Conservation (phyloP, 1,140 invertebrate species). For the Macrotrachela quadricornifera region DNA sequence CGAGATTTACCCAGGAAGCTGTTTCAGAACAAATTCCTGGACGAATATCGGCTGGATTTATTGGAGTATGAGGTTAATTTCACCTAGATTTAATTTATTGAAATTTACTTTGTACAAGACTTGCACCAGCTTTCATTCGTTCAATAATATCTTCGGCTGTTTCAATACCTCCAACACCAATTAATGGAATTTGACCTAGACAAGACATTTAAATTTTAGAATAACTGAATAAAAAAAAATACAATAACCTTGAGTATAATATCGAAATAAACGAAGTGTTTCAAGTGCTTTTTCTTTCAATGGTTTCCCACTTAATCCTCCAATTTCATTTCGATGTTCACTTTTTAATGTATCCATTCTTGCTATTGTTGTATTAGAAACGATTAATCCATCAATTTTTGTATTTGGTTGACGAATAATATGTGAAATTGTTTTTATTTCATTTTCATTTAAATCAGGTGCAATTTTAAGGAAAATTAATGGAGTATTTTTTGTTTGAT, state of each 20-base stretch:
- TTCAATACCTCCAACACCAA: constrained; percentile 33
- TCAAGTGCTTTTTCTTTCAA: constrained; percentile 54
- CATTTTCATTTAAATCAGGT: constrained; percentile 58
- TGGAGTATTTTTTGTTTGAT: constrained; percentile 18
- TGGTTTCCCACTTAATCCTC: constrained; percentile 73
- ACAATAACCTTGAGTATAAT: no score
- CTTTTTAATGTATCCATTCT: constrained; percentile 36
- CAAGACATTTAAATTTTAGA: no score
- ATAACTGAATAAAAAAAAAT: constrained; percentile 39
- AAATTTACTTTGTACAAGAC: constrained; percentile 42
- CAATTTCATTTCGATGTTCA: constrained; percentile 38
- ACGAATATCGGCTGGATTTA: no score
- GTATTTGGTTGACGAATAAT: constrained; percentile 18
- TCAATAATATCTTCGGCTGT: constrained; percentile 63
- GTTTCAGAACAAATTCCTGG: no score
- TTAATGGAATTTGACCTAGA: constrained; percentile 44
- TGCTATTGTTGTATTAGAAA: constrained; percentile 72
- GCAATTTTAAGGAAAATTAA: constrained; percentile 73
- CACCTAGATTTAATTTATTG: no score
- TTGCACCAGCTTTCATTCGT: constrained; percentile 74
- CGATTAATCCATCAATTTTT: constrained; percentile 69
- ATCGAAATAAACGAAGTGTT: constrained; percentile 39
- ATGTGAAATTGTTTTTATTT: constrained; percentile 58
- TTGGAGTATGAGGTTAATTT: no score
- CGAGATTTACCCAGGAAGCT: no score